phyloP scores from a whole-genome alignment of 1,140 invertebrate species.

The Hesperophylax magnus region DNA sequence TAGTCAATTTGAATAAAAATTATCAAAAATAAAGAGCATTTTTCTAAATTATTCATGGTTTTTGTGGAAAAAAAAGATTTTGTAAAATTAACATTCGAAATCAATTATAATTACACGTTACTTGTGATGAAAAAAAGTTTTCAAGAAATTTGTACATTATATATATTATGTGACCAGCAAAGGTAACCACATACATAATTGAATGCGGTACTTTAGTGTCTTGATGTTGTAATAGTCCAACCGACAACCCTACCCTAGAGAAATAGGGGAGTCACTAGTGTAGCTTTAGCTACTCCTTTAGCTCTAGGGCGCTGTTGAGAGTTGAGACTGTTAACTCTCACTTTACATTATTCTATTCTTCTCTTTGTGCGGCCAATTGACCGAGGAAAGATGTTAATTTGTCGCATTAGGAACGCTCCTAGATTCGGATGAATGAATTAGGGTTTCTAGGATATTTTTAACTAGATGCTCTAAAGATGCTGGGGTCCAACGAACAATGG shows the following conservation, averaged over 20 bases:
- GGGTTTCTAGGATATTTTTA: slow-evolving; percentile 26
- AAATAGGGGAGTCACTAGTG: not conserved
- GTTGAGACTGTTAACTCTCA: slow-evolving; percentile 17
- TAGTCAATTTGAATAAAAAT: no score
- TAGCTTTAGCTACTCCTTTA: no score
- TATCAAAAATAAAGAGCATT: no score
- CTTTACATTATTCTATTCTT: slow-evolving; percentile 44
- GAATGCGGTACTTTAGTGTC: not conserved
- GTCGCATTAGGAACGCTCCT: slow-evolving; percentile 45
- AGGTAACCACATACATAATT: no score
- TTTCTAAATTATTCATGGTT: no score
- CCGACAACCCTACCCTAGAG: slow-evolving; percentile 37
- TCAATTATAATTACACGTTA: no score
- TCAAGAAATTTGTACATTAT: no score
- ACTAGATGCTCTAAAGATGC: not conserved
- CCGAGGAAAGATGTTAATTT: slow-evolving; percentile 57
- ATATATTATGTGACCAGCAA: no score
- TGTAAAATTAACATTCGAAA: no score
- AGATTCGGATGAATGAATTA: slow-evolving; percentile 26
- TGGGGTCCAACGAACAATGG: slow-evolving; percentile 38
- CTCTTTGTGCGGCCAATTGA: slow-evolving; percentile 54
- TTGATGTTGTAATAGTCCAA: slow-evolving; percentile 50
- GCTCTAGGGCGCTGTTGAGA: not conserved
- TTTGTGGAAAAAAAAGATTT: no score
- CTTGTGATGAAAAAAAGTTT: no score